Evolutionary conservation across 2,888 invertebrate species (phyloP), one percentile per base, ranked within the genome.

Genomic region (Eubasilissa splendida): DNA sequence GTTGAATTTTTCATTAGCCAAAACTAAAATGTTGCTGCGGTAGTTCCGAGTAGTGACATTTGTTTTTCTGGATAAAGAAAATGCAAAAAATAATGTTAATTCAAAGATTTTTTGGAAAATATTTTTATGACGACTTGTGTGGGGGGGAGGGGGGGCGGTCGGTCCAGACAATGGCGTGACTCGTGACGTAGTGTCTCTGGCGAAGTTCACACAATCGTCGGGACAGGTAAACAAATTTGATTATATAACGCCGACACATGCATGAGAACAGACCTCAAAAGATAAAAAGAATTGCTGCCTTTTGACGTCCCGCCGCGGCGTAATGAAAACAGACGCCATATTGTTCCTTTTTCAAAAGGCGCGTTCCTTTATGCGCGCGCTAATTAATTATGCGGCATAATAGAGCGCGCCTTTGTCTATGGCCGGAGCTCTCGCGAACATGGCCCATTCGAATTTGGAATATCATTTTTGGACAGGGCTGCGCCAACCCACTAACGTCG

Each of bases 371-470:
- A 81, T 81, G 80, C 74, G 77, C 70, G 70, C 75, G 80, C 80
- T 81, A 81, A 81, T 81, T 81, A 81, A 81, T 81, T 81, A 81
- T 78, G 80, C 80, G 58, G 63, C 73, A 81, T 81, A 81, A 81
- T 81, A 78, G 80, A 80, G 77, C 80, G 60, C 77, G 74, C 74
- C 80, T 81, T 81, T 81, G 80, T 81, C 77, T 81, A 81, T 78
- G 77, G 68, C 52, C 78, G 59, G 74, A 71, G 71, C 71, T 71
- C 71, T 71, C 71, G 71, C 71, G 71, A 71, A 71, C 71, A 71
- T 54, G 71, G 71, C 53, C 71, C 74, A 74, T 74, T 60, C 74
- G 74, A 59, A 74, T 74, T 59, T 74, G 59, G 59, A 74, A 74
- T 74, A 74, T 74, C 74, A 74, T 74, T 74, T 74, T 74, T 42